phyloP scores from a whole-genome alignment of 2,797 vertebrate species.

The Thunnus albacares region DNA sequence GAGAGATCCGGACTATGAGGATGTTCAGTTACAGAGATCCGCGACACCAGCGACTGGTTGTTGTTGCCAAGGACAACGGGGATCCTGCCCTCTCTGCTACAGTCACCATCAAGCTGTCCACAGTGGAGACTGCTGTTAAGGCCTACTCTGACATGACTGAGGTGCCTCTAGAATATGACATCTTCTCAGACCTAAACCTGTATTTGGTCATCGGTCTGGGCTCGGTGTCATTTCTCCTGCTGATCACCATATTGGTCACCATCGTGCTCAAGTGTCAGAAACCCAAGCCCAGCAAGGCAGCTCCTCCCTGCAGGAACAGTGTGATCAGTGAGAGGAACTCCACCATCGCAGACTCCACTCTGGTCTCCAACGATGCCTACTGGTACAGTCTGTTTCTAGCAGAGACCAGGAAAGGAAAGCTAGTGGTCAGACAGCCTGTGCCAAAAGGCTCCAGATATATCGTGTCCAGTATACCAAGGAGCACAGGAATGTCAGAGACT shows the following conservation, averaged over 20 bases:
- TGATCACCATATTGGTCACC: slow-evolving; percentile 75
- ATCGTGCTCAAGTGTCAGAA: slow-evolving; percentile 79
- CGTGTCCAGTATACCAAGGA: slow-evolving; percentile 78
- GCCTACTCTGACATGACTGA: slow-evolving; percentile 70
- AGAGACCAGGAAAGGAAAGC: slow-evolving; percentile 77
- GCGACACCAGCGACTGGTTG: slow-evolving; percentile 59
- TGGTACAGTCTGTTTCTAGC: slow-evolving; percentile 79
- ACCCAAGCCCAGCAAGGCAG: slow-evolving; percentile 62
- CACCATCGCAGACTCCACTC: slow-evolving; percentile 72
- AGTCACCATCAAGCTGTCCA: slow-evolving; percentile 74
- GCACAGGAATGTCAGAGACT: slow-evolving; percentile 72
- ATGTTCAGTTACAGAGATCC: slow-evolving; percentile 72
- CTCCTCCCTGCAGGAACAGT: slow-evolving; percentile 73
- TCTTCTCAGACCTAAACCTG: slow-evolving; percentile 78
- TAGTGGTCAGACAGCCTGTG: slow-evolving; percentile 71
- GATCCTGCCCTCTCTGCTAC: slow-evolving; percentile 69
- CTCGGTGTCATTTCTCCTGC: slow-evolving; percentile 75
- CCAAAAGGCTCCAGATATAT: slow-evolving; percentile 80
- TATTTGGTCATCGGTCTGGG: slow-evolving; percentile 79
- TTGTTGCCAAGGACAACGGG: slow-evolving; percentile 71
- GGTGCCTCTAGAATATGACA: slow-evolving; percentile 73
- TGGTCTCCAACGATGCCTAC: slow-evolving; percentile 78
- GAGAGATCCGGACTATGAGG: slow-evolving; percentile 71
- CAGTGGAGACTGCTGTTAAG: slow-evolving; percentile 66
- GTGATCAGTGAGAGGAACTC: slow-evolving; percentile 77